Evolutionary conservation across 1,140 invertebrate species (phyloP).

Genomic region (Lepidurus packardi): DNA sequence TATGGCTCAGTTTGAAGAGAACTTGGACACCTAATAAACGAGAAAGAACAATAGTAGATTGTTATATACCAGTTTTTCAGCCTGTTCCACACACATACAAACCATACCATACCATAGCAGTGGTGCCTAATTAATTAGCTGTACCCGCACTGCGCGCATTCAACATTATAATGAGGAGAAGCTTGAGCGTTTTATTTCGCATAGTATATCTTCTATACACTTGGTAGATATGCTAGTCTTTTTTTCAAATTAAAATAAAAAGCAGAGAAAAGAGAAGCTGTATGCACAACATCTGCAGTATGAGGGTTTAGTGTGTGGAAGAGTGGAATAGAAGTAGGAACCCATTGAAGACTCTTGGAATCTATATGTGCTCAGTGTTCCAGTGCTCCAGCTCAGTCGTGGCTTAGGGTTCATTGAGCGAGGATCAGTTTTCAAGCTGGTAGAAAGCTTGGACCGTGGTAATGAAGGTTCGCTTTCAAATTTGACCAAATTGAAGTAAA

Average conservation of each 20-base stretch:
- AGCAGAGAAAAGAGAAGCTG: not conserved
- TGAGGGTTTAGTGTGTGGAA: not conserved
- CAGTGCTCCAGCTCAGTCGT: not conserved
- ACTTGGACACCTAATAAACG: not conserved
- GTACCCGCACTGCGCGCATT: not conserved
- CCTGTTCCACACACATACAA: not conserved
- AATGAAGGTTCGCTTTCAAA: not conserved
- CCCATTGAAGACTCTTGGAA: not conserved
- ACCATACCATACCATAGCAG: too few relatives aligned
- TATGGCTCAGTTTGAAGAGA: not conserved
- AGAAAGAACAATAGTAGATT: not conserved
- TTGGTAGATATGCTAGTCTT: not conserved
- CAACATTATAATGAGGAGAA: slow-evolving; percentile 13
- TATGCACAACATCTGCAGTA: not conserved
- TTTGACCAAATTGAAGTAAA: not conserved
- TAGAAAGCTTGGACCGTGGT: not conserved
- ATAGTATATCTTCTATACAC: not conserved
- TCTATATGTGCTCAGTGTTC: too few relatives aligned
- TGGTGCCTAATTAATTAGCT: slow-evolving; percentile 17
- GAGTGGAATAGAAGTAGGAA: not conserved
- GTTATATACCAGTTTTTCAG: not conserved
- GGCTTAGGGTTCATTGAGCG: not conserved
- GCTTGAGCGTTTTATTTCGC: not conserved
- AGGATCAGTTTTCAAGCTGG: slow-evolving; percentile 2
- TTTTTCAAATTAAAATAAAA: not conserved